phyloP scores from a whole-genome alignment of 2,888 invertebrate genomes.

The Lithophane socia region DNA sequence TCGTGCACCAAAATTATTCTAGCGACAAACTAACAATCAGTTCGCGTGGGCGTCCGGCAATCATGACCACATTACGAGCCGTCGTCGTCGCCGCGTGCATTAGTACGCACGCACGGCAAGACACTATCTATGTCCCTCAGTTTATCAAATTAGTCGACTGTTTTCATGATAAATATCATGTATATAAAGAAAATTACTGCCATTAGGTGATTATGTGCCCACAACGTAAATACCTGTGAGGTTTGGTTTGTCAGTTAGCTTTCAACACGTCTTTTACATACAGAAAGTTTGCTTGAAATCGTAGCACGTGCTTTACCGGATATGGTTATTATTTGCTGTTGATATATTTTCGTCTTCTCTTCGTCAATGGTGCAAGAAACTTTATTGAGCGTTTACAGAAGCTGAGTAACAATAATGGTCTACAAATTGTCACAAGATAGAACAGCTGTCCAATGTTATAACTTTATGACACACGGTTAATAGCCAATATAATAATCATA shows the following conservation, averaged over 20 bases:
- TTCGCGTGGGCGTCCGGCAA: constrained; percentile 52
- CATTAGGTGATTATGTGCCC: constrained; percentile 30
- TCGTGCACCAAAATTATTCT: constrained; percentile 20
- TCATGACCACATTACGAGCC: constrained; percentile 56
- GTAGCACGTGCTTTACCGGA: background rate
- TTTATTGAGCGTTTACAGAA: background rate
- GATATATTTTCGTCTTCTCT: background rate
- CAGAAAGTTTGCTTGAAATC: background rate
- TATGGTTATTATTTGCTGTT: background rate
- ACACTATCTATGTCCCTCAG: constrained; percentile 33
- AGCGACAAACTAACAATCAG: constrained; percentile 32
- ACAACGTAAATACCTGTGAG: background rate
- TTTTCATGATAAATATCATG: constrained; percentile 34
- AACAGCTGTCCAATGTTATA: background rate
- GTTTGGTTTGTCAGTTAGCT: constrained; percentile 17
- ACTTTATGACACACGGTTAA: background rate
- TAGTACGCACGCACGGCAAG: constrained; percentile 27
- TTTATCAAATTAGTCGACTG: constrained; percentile 58
- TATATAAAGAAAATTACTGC: constrained; percentile 32
- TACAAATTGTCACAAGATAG: background rate
- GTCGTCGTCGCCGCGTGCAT: constrained; percentile 40
- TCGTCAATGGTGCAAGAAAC: background rate
- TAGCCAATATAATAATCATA: background rate
- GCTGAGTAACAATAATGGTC: background rate
- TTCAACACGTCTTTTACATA: constrained; percentile 16